These are phyloP conservation scores for Lutraria lutraria DNA, from an alignment of 2,888 invertebrate genomes.

Conservation along the genomic window DNA sequence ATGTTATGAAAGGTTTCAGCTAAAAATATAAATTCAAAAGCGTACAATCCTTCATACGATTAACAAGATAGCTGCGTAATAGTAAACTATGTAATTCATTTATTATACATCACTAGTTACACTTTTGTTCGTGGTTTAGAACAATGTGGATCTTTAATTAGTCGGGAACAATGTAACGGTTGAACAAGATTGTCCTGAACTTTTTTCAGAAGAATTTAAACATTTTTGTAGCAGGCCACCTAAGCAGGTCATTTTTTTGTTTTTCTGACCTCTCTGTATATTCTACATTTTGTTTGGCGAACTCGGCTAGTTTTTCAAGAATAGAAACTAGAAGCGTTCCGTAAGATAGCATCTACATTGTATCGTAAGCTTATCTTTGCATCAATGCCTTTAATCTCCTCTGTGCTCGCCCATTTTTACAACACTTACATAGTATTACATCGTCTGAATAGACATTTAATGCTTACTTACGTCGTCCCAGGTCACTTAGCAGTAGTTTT, in stretches of 20 bases:
- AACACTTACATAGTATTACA: slow-evolving; percentile 24
- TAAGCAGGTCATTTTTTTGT: background rate
- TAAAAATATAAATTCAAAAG: background rate
- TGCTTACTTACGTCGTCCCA: slow-evolving; percentile 26
- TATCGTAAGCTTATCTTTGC: background rate
- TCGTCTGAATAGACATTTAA: slow-evolving; percentile 27
- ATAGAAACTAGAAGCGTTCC: background rate
- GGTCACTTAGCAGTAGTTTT: slow-evolving; percentile 8
- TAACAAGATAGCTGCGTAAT: too few relatives aligned
- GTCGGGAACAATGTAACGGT: too few relatives aligned
- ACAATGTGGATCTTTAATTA: too few relatives aligned
- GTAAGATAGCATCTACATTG: slow-evolving; percentile 35
- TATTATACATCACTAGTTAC: too few relatives aligned
- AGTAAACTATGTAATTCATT: too few relatives aligned
- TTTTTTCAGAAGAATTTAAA: too few relatives aligned
- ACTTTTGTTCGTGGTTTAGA: too few relatives aligned
- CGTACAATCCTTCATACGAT: too few relatives aligned
- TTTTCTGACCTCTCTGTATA: background rate
- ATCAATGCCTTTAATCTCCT: slow-evolving; percentile 35
- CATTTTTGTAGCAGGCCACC: too few relatives aligned
- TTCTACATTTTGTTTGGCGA: background rate
- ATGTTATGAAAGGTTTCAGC: background rate
- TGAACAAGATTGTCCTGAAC: too few relatives aligned
- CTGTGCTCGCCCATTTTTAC: slow-evolving; percentile 20
- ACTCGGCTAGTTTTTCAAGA: slow-evolving; percentile 9